A percentile compares a stretch with the other conserved stretches of the same genome.
phyloP scores from a whole-genome alignment of 2,888 invertebrate species.

The Schizotus pectinicornis region DNA sequence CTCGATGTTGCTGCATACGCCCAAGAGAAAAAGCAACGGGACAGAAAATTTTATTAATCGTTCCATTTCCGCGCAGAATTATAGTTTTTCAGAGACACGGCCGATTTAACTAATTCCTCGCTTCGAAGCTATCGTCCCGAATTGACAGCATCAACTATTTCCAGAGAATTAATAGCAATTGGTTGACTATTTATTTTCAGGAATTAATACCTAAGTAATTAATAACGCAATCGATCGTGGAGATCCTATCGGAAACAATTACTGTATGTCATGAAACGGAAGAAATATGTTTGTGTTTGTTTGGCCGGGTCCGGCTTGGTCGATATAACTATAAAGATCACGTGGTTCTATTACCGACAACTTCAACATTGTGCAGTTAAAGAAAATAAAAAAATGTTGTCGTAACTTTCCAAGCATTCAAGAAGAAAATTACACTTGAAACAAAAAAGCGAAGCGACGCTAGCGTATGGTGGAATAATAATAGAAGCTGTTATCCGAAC shows the following conservation, averaged over 20 bases:
- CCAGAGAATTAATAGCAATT: neutral
- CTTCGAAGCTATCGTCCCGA: neutral
- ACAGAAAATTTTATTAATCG: neutral
- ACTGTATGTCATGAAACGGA: slow-evolving; percentile 5
- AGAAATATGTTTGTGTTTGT: slow-evolving; percentile 8
- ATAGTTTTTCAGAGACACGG: neutral
- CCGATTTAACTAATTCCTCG: neutral
- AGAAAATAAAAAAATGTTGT: no score
- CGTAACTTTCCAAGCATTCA: no score
- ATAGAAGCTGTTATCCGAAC: no score
- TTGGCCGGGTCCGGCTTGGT: neutral
- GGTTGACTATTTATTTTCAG: neutral
- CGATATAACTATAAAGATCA: no score
- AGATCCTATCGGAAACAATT: slow-evolving; percentile 6
- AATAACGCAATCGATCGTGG: slow-evolving; percentile 6
- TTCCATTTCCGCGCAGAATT: neutral
- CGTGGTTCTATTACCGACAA: no score
- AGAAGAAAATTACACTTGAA: no score
- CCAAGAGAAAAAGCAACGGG: no score
- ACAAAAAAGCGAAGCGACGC: no score
- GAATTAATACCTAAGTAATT: slow-evolving; percentile 1
- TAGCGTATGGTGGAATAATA: no score
- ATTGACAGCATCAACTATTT: neutral
- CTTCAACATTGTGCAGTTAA: no score
- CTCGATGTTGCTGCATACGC: no score